Base-by-base conservation (phyloP, 1,140 invertebrate species). In the Ips typographus region DNA sequence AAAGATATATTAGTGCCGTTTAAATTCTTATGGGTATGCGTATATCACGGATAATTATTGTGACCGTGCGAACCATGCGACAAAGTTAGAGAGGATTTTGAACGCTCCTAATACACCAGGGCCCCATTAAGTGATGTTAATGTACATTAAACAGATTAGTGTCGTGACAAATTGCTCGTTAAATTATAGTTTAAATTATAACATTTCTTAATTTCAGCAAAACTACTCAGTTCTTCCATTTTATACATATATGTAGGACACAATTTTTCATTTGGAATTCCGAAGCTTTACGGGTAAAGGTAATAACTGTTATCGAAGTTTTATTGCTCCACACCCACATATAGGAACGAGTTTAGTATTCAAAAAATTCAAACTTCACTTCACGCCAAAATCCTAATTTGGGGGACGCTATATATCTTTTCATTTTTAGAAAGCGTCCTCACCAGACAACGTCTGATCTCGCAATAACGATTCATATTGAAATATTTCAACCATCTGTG, bases 91-190 rank as follows among this genome's bases (percentile, higher is more conserved):
- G 56, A 70, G 63, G 61, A 59, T 70, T 70, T 65, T 64, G 68
- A 65, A 65, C 68, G 68, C 51, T 65, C 53, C 61, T 70, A 65
- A 64, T 60, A 70, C 68, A 47, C 60, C 8, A 49, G 68, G 57
- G 68, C 8, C n/a, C 66, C 68, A 70, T 65, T 70, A 70, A 70
- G 62, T 65, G 56, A 61, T 41, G 55, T 62, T 42, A 70, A 65
- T 65, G 68, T 65, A 70, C 68, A 70, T 70, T 70, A 70, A 70
- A 70, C 62, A 70, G 68, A 70, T 70, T 70, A 70, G 53, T 65
- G n/a, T 41, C 2, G 61, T 65, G 68, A 70, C 68, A 70, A 53
- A 70, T 65, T 70, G 62, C 56, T 65, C 63, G 68, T 70, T 69
- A 69, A 44, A 69, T 57, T 69, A 60, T 69, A 47, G 42, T 66